These are phyloP conservation scores for Silurus meridionalis DNA, from an alignment of 2,113 vertebrate genomes.

Conservation along the genomic window DNA sequence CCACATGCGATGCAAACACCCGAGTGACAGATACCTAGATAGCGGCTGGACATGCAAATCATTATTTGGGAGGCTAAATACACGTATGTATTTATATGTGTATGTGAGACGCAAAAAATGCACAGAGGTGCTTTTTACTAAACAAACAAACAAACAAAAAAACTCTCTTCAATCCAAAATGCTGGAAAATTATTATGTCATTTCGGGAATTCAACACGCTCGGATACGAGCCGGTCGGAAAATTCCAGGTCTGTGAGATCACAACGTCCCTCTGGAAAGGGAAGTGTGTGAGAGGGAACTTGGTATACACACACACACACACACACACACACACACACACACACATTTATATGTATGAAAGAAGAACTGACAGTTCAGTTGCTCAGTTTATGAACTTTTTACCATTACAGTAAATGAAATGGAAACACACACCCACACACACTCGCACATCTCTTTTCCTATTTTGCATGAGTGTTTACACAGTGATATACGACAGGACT, in stretches of 20 bases:
- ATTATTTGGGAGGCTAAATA: background rate
- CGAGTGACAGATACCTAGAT: too few relatives aligned
- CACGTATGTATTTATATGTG: background rate
- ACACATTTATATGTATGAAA: background rate
- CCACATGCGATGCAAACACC: background rate
- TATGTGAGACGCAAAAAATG: background rate
- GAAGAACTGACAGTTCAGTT: background rate
- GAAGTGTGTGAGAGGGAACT: constrained; percentile 46
- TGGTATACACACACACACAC: background rate
- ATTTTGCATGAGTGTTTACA: background rate
- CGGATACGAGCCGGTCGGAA: background rate
- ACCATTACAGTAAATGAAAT: background rate
- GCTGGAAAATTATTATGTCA: background rate
- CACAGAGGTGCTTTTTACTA: background rate
- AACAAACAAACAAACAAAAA: background rate
- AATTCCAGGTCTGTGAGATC: constrained; percentile 7
- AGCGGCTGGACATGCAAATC: background rate
- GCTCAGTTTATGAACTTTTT: background rate
- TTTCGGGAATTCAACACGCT: background rate
- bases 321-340: constrained; percentile 18
- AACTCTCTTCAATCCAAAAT: background rate
- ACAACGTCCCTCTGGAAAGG: constrained; percentile 40
- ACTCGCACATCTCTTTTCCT: background rate
- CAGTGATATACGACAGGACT: background rate
- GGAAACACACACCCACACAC: background rate